These are phyloP conservation scores for Chaetops frenatus DNA, from an alignment of 2,113 vertebrate species.

Conservation along the genomic window DNA sequence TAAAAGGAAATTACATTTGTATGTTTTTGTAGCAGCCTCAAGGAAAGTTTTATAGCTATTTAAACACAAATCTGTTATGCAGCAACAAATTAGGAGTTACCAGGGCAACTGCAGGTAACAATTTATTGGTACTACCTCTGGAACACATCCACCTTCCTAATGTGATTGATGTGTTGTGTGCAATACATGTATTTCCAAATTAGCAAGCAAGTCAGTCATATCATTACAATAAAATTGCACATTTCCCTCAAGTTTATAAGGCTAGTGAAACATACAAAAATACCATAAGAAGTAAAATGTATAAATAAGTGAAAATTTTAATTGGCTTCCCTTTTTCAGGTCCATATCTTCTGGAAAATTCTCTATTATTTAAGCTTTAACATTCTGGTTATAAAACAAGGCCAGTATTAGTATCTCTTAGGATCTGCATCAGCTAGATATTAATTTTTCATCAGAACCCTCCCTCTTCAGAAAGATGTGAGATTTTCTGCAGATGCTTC, in stretches of 20 bases:
- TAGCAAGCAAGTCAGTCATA: not conserved
- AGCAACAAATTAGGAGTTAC: conserved; percentile 33
- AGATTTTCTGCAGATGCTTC: not conserved
- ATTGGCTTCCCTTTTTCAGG: not conserved
- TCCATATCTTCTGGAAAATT: not conserved
- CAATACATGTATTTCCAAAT: not conserved
- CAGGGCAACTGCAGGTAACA: conserved; percentile 8
- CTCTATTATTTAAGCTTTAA: not conserved
- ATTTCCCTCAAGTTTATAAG: not conserved
- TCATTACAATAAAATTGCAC: not conserved
- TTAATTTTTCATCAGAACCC: not conserved
- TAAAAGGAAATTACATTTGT: not conserved
- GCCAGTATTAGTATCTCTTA: not conserved
- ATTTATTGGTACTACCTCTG: not conserved
- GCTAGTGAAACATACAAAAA: not conserved
- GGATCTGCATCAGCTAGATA: not conserved
- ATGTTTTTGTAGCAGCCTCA: not conserved
- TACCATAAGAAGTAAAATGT: not conserved
- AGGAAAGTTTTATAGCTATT: not conserved
- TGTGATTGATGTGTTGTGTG: not conserved
- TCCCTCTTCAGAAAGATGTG: not conserved
- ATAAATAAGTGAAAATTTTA: not conserved
- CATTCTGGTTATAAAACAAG: not conserved
- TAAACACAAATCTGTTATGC: not conserved
- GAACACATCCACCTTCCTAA: not conserved